Percentiles rank a stretch among this genome's conserved stretches.
These are phyloP conservation scores for Cichlasoma orientale DNA, from an alignment of 2,797 vertebrate species.

Conservation along the genomic window DNA sequence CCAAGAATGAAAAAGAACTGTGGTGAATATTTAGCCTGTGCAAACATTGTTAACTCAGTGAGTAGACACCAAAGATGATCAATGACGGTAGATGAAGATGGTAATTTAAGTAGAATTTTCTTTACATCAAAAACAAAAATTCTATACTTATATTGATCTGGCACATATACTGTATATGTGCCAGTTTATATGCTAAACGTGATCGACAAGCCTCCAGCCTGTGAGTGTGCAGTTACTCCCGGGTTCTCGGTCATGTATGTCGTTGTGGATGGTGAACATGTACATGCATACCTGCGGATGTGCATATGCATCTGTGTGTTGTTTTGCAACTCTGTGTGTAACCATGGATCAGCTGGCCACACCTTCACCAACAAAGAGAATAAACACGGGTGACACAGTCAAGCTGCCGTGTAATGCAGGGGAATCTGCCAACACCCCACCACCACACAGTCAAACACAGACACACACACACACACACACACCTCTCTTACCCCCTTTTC, in stretches of 20 bases:
- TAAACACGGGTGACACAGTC: constrained; percentile 77
- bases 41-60: neutral
- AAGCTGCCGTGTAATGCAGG: constrained; percentile 73
- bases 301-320: constrained; percentile 5
- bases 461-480: neutral
- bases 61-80: neutral
- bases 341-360: constrained; percentile 37
- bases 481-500: constrained; percentile 33
- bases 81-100: no score
- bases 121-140: neutral
- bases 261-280: neutral
- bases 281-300: neutral
- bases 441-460: neutral
- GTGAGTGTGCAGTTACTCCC: neutral
- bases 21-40: neutral
- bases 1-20: neutral
- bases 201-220: neutral
- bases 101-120: no score
- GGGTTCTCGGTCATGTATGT: neutral
- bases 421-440: constrained; percentile 56
- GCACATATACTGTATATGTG: neutral
- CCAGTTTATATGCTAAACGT: no score
- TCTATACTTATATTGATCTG: neutral
- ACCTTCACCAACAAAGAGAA: constrained; percentile 71
- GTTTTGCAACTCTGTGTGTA: constrained; percentile 8